Evolutionary conservation across 1,140 invertebrate genomes (phyloP), one percentile per base, ranked within the genome.

Genomic region (Drosophila nannoptera): DNA sequence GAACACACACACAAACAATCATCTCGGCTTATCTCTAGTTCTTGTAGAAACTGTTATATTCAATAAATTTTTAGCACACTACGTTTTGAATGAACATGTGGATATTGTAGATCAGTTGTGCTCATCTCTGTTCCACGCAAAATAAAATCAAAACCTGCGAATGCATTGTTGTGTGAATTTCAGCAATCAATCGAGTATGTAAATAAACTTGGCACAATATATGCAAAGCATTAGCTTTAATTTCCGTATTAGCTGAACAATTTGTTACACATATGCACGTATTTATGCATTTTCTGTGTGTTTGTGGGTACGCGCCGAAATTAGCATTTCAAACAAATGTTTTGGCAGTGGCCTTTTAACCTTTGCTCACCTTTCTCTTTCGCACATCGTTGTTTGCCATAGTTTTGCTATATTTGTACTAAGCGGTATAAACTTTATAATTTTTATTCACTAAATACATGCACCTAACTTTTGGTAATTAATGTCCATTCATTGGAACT

Each of bases 291-390:
- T 32, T 38, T 50, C 38, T 42, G n/a, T 36, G 29, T 43, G 16
- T 46, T 32, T 11, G 31, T 43, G 52, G 11, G 35, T 32, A 36
- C 35, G 48, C 55, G 49, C 52, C 42, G 52, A 65, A 64, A 69
- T 40, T 60, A 52, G 56, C 68, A 67, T 53, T 61, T 56, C 45
- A 43, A 36, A 67, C 66, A 48, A 55, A 55, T 68, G 40, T 45
- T 33, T 58, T 53, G 36, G 50, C 40, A 67, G 45, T 63, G 50
- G 43, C 38, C 65, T 22, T 52, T 73, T 80, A 48, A 75, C 64
- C 74, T 78, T 68, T 78, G 56, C 80, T 43, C 80, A 84, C 80
- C 71, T 84, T 84, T 73, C 80, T 76, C 69, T 84, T 80, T 49
- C 80, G 76, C 73, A 84, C 69, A 60, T 86, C 80, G 59, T 48